Evolutionary conservation across 2,113 vertebrate genomes (phyloP), one percentile per base, ranked within the genome.

Genomic region (Talpa occidentalis): DNA sequence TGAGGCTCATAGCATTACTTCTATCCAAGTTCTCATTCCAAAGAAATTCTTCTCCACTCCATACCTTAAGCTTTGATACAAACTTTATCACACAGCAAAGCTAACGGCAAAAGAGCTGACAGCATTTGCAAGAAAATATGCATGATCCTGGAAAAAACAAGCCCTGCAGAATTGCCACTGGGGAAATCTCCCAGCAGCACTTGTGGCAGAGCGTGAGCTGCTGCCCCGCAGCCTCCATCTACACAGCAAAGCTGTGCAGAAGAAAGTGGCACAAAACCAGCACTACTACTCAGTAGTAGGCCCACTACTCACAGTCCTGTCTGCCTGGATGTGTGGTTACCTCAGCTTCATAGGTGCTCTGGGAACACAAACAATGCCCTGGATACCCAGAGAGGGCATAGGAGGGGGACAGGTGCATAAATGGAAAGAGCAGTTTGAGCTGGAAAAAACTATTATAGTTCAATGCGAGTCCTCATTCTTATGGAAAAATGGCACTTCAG

Each of bases 11-110:
- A 47, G 47, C 10, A 26, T 5, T 40, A 22, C 19, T n/a, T 93
- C 62, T 76, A 16, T n/a, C 6, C 30, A 7, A 56, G 59, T 62
- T 95, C 26, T 82, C 72, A 77, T 42, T 77, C 80, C 32, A 94
- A 73, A 49, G 17, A 91, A 35, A 81, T 30, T 32, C 19, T 30
- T 37, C 42, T 21, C 26, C 66, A 40, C 5, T 49, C 32, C 44
- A 62, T 1, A 88, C 24, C 56, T 54, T 52, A 49, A 16, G 44
- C 52, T 70, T 59, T n/a, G 81, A 85, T 32, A 37, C 44, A 88
- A 82, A 85, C 28, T 84, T 78, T 11, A 82, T 42, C 67, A 86
- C 12, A 83, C 64, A 81, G 80, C 86, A 89, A 74, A 81, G 54
- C 54, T 73, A 67, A 37, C 14, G 42, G 32, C 11, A n/a, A 60